phyloP scores from a whole-genome alignment of 2,113 vertebrate genomes.

The Tichodroma muraria region DNA sequence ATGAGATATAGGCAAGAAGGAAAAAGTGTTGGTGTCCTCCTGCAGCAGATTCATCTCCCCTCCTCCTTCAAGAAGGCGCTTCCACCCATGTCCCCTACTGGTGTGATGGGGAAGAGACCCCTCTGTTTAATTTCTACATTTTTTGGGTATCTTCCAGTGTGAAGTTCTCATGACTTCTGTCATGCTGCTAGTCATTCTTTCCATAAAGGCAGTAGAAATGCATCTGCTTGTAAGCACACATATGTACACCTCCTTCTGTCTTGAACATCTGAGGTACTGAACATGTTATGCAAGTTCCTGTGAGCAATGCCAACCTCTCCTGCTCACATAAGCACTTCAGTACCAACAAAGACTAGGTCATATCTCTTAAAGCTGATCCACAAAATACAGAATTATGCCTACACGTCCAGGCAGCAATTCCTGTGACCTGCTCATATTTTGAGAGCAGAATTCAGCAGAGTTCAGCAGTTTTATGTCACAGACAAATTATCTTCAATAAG shows the following conservation, averaged over 20 bases:
- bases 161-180: background rate
- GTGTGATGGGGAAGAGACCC: background rate
- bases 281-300: background rate
- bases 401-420: background rate
- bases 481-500: background rate
- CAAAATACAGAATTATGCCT: background rate
- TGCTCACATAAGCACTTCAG: background rate
- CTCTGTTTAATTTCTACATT: background rate
- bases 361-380: background rate
- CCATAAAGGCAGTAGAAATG: background rate
- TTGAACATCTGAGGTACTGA: background rate
- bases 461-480: background rate
- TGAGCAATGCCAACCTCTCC: background rate
- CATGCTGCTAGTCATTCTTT: background rate
- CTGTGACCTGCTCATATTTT: background rate
- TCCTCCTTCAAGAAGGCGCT: background rate
- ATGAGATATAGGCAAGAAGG: background rate
- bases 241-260: background rate
- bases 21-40: background rate
- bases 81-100: background rate
- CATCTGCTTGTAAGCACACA: background rate
- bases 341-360: background rate
- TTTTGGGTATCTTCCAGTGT: background rate
- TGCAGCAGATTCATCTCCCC: background rate
- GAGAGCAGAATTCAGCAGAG: background rate